A percentile compares a stretch with the other conserved stretches of the same genome.
Evolutionary conservation across 2,113 vertebrate species (phyloP).

Genomic region (Dolichotis patagonum): DNA sequence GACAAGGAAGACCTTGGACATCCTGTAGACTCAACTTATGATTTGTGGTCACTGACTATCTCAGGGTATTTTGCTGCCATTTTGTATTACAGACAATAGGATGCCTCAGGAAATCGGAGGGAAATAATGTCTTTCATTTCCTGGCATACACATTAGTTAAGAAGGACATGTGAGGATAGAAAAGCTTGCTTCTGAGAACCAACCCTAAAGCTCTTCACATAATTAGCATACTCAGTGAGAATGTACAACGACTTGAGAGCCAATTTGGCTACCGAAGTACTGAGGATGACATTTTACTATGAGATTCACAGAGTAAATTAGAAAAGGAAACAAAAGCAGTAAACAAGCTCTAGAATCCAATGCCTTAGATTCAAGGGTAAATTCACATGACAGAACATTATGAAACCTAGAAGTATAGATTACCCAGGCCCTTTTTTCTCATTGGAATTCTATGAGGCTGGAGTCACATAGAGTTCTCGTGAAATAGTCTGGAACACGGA

Average conservation of each 20-base stretch:
- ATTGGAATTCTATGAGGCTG: background rate
- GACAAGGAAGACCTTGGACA: background rate
- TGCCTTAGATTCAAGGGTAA: background rate
- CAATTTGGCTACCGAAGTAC: background rate
- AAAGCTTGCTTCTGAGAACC: background rate
- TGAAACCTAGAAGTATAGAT: background rate
- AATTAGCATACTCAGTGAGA: background rate
- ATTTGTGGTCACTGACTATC: background rate
- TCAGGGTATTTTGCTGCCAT: background rate
- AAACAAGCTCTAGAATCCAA: conserved; percentile 7
- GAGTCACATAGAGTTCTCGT: background rate
- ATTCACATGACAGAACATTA: background rate
- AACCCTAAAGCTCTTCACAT: conserved; percentile 2
- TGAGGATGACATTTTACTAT: background rate
- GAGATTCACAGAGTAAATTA: background rate
- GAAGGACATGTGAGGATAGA: background rate
- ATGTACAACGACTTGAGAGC: background rate
- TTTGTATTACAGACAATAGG: background rate
- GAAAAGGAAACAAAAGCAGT: background rate
- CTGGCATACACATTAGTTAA: background rate
- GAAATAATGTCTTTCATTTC: background rate
- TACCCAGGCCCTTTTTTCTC: background rate
- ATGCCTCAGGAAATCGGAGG: background rate
- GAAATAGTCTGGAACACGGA: background rate
- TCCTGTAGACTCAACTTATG: background rate